phyloP scores from a whole-genome alignment of 2,888 invertebrate genomes.

The Rotaria sp. region DNA sequence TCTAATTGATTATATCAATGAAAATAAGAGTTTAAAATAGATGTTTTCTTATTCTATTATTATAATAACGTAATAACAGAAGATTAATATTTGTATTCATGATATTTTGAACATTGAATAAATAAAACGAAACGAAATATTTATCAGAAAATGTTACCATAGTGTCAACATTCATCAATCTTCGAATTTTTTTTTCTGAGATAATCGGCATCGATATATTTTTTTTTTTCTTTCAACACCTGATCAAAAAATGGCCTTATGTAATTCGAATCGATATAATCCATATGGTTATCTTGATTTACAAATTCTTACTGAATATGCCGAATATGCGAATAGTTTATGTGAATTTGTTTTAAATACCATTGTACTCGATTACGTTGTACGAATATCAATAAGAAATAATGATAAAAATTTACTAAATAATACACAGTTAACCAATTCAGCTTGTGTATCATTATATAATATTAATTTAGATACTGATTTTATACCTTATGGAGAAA shows the following conservation, averaged over 20 bases:
- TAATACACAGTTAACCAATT: not conserved
- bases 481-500: not conserved
- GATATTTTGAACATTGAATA: too few relatives aligned
- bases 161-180: not conserved
- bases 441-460: not conserved
- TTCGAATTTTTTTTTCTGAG: not conserved
- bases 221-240: not conserved
- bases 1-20: too few relatives aligned
- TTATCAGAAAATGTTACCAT: not conserved
- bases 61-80: too few relatives aligned
- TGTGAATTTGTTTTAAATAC: slow-evolving; percentile 14
- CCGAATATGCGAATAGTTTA: not conserved
- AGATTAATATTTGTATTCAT: too few relatives aligned
- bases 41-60: too few relatives aligned
- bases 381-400: not conserved
- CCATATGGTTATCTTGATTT: slow-evolving; percentile 15
- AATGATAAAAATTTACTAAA: not conserved
- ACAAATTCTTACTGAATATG: not conserved
- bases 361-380: not conserved
- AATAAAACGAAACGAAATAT: too few relatives aligned
- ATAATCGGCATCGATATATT: not conserved
- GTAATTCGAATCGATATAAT: not conserved
- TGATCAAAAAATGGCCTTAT: not conserved
- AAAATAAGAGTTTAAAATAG: too few relatives aligned
- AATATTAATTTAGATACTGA: slow-evolving; percentile 10